These are phyloP conservation scores for Eurytoma californica DNA, from an alignment of 2,888 invertebrate genomes.

Conservation along the genomic window DNA sequence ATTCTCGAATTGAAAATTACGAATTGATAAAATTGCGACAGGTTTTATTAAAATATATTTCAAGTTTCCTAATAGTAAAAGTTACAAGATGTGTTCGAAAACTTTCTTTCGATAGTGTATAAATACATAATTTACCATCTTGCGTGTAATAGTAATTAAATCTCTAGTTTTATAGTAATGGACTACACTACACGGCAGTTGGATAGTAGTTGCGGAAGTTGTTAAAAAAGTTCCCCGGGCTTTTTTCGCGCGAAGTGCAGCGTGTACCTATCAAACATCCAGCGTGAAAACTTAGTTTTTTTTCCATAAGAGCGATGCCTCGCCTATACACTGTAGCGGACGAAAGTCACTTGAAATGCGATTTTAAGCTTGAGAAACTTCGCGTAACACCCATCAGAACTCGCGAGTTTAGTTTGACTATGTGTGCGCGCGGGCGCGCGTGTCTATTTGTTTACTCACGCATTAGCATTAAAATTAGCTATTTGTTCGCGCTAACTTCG, in stretches of 20 bases:
- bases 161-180: not conserved
- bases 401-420: conserved; percentile 22
- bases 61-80: not conserved
- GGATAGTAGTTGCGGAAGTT: not conserved
- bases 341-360: conserved; percentile 26
- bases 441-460: not conserved
- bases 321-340: not conserved
- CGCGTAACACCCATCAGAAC: conserved; percentile 14
- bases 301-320: conserved; percentile 22
- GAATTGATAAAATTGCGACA: not conserved
- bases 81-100: not conserved
- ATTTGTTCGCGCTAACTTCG: conserved; percentile 6
- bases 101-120: not conserved
- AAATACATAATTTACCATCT: not conserved
- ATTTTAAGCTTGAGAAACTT: conserved; percentile 31
- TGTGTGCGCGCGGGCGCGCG: not conserved
- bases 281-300: not conserved
- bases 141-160: not conserved
- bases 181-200: not conserved
- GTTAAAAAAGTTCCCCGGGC: not conserved
- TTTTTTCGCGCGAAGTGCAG: not conserved
- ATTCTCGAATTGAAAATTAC: not conserved
- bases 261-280: not conserved
- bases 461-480: not conserved
- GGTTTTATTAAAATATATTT: not conserved